Evolutionary conservation across 92 coral and sea anemone genomes (phyloP), one percentile per base, ranked within the genome.

Genomic region (Blastomussa wellsi): DNA sequence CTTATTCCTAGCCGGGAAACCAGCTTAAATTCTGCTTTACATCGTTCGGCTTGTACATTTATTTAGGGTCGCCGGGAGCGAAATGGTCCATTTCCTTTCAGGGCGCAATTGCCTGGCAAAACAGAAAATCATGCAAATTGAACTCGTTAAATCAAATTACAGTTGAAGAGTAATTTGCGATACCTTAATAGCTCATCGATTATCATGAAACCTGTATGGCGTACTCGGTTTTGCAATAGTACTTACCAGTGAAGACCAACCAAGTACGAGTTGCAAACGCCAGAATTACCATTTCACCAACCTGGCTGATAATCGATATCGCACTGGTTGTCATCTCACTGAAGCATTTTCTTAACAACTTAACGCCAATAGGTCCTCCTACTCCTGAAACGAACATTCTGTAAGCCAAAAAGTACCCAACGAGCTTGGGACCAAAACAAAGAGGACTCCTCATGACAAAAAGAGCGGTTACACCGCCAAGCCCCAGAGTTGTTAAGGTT

Each of bases 341-440:
- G 81, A 95, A 75, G 76, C 86, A 94, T 66, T 77, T 87, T 48
- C 89, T 81, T 64, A 95, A 75, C 17, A 92, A 15, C 41, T 85
- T 80, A 7, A 95, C 93, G 5, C 92, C 91, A 28, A 90, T 74
- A 1, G 86, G 95, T 19, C 94, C 91, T 0, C 98, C 98, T 32
- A 94, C 33, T 16, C 98, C 98, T 42, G 67, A 74, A 28, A 89
- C 57, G 47, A 93, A 90, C 85, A 94, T 92, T 65, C 95, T 84
- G 77, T 94, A 95, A 8, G 98, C 91, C 93, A 93, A 53, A 62
- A 80, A 93, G 73, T 93, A 93, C 2, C 97, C 97, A 28, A 93
- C 81, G n/a, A 91, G 84, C 35, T 85, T 93, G 32, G 94, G 93
- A 15, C 89, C 76, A 87, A 90, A 90, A 86, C 97, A 93, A 37